phyloP scores from a whole-genome alignment of 2,113 vertebrate genomes.

The Origma solitaria region DNA sequence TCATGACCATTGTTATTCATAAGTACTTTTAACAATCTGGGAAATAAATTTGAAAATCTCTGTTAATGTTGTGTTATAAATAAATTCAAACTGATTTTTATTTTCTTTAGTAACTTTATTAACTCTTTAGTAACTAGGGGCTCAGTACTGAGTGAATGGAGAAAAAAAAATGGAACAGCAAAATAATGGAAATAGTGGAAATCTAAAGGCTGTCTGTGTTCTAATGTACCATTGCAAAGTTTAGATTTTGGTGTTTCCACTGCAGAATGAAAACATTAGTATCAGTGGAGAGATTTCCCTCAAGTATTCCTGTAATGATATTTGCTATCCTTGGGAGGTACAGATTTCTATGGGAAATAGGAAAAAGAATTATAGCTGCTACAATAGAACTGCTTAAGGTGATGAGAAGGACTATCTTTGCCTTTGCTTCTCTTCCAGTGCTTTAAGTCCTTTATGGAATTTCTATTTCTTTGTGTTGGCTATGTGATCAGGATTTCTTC shows the following conservation, averaged over 20 bases:
- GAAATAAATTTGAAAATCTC: not conserved
- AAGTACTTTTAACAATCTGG: not conserved
- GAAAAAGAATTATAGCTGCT: not conserved
- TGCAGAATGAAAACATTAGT: not conserved
- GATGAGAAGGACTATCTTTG: not conserved
- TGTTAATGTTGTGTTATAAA: not conserved
- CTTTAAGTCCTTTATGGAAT: not conserved
- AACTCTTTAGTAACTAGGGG: no score
- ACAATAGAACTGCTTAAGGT: not conserved
- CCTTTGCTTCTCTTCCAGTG: not conserved
- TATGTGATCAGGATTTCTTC: not conserved
- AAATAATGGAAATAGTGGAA: not conserved
- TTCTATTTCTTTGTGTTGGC: not conserved
- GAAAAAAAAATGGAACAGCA: not conserved
- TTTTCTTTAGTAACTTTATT: not conserved
- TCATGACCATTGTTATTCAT: not conserved
- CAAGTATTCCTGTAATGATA: not conserved
- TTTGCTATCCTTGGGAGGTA: not conserved
- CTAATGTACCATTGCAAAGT: not conserved
- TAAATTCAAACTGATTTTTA: not conserved
- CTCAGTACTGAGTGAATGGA: not conserved
- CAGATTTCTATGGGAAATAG: not conserved
- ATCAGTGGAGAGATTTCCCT: not conserved
- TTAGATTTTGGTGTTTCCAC: not conserved
- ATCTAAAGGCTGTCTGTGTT: not conserved